phyloP scores from a whole-genome alignment of 2,888 invertebrate species.

The Bombylius major region DNA sequence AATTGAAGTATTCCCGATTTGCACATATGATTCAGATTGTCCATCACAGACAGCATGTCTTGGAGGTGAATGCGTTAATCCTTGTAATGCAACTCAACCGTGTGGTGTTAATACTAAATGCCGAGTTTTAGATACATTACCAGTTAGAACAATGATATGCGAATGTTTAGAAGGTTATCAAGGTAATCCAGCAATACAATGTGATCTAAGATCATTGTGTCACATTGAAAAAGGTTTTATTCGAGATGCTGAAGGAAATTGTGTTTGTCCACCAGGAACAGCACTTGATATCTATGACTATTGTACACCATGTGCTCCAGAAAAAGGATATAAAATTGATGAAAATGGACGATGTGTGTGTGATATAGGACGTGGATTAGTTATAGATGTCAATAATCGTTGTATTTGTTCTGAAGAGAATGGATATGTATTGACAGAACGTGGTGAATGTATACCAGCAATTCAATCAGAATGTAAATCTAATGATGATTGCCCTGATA shows the following conservation, averaged over 20 bases:
- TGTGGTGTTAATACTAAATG: slow-evolving; percentile 73
- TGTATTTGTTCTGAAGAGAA: slow-evolving; percentile 62
- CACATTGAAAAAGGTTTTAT: slow-evolving; percentile 56
- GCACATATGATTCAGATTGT: slow-evolving; percentile 69
- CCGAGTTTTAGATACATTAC: slow-evolving; percentile 64
- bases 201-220: slow-evolving; percentile 54
- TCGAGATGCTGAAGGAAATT: slow-evolving; percentile 48
- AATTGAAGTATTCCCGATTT: slow-evolving; percentile 47
- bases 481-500: slow-evolving; percentile 64
- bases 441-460: slow-evolving; percentile 46
- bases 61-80: slow-evolving; percentile 67
- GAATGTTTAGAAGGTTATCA: slow-evolving; percentile 74
- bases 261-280: slow-evolving; percentile 63
- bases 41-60: slow-evolving; percentile 74
- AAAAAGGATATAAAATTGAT: slow-evolving; percentile 62
- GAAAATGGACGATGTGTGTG: slow-evolving; percentile 71
- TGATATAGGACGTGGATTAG: slow-evolving; percentile 63
- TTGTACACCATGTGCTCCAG: slow-evolving; percentile 58
- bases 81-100: slow-evolving; percentile 64
- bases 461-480: slow-evolving; percentile 48
- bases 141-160: slow-evolving; percentile 79
- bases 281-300: slow-evolving; percentile 65
- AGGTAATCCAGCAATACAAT: slow-evolving; percentile 76
- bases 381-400: slow-evolving; percentile 60
- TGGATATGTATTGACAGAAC: slow-evolving; percentile 48